Evolutionary conservation across 2,113 vertebrate genomes (phyloP).

Genomic region (Peromyscus leucopus): DNA sequence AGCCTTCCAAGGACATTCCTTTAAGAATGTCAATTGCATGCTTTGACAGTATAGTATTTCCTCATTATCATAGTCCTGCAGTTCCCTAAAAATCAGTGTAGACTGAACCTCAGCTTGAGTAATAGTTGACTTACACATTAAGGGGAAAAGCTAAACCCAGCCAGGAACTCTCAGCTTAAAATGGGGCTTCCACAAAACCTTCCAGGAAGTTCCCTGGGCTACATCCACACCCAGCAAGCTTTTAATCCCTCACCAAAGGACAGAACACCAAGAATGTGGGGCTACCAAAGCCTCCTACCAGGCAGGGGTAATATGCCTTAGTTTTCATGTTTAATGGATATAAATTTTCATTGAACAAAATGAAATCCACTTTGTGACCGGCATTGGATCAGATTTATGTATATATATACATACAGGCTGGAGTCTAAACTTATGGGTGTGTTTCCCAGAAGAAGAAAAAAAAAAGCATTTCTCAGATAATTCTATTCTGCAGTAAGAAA

Average conservation of each 20-base stretch:
- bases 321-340: neutral
- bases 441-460: neutral
- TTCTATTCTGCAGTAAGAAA: slow-evolving; percentile 1
- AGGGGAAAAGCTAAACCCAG: neutral
- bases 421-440: neutral
- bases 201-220: slow-evolving; percentile 56
- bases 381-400: neutral
- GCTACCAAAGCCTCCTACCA: neutral
- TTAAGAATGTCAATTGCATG: slow-evolving; percentile 18
- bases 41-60: neutral
- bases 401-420: neutral
- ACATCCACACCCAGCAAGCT: neutral
- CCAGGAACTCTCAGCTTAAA: neutral
- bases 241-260: neutral
- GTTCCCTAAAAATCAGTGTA: neutral
- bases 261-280: neutral
- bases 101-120: neutral
- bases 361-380: neutral
- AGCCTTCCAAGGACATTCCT: slow-evolving; percentile 18
- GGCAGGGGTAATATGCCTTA: neutral
- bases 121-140: neutral
- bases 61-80: slow-evolving; percentile 21
- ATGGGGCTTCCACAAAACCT: neutral
- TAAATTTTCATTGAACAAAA: neutral
- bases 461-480: neutral